Evolutionary conservation across 2,113 vertebrate genomes (phyloP), one percentile per base, ranked within the genome.

Genomic region (Atrichornis clamosus): DNA sequence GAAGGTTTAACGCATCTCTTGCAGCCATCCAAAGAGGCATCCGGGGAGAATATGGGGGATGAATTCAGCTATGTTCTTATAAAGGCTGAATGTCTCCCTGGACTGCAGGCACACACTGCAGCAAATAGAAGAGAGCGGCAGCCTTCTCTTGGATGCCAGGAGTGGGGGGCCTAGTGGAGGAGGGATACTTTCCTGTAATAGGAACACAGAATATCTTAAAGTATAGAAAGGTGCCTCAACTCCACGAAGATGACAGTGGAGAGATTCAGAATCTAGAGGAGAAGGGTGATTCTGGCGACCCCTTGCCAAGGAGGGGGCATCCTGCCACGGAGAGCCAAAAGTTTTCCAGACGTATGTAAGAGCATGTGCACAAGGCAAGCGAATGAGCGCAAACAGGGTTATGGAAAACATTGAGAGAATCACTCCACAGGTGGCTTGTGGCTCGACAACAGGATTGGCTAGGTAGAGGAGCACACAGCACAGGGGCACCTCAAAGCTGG

Each of bases 401-500:
- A 98, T 97, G 97, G 98, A 98, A 98, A 98, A 98, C 97, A 96
- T 76, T 97, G 97, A 98, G 94, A 97, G 97, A 97, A 97, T 97
- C 97, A 97, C 98, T 98, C 97, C 97, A 97, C 84, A 41, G 97
- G 97, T 93, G 97, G 97, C 96, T 97, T 97, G 96, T 97, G 97
- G 97, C 97, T 98, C 97, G 72, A 98, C 97, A 97, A 97, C 91
- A 98, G 97, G 97, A 98, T 75, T 97, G 90, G 94, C 90, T 96
- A 94, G 89, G 92, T 92, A 97, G 96, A 96, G 96, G 92, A 97
- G 97, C 94, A 94, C 95, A 94, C 77, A 77, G 79, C 89, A 72
- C 52, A 74, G 64, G 46, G 90, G 92, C 72, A 92, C 96, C 97
- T 99, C 99, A 99, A 98, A 99, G 99, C 98, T 99, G 99, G 98